These are phyloP conservation scores for Saturnia japonica DNA, from an alignment of 2,888 invertebrate species.

Conservation along the genomic window DNA sequence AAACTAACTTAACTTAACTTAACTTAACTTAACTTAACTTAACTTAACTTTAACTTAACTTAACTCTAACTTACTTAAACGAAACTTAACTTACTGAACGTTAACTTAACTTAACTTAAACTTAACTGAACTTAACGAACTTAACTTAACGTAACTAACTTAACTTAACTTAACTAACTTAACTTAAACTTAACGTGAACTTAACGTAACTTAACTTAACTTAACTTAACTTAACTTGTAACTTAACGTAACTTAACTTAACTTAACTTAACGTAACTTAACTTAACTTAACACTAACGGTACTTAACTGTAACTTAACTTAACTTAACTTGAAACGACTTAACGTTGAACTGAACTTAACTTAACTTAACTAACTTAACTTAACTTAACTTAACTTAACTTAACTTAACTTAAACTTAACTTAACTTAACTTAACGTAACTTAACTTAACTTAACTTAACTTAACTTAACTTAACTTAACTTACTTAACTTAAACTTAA, in stretches of 20 bases:
- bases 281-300: too few relatives aligned
- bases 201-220: too few relatives aligned
- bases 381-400: conserved; percentile 26
- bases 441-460: too few relatives aligned
- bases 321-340: conserved; percentile 25
- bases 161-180: conserved; percentile 29
- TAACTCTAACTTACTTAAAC: conserved; percentile 27
- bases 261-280: too few relatives aligned
- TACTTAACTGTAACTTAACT: conserved; percentile 27
- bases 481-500: conserved; percentile 25
- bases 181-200: conserved; percentile 31
- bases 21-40: too few relatives aligned
- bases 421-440: conserved; percentile 27
- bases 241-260: too few relatives aligned
- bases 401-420: conserved; percentile 27
- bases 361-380: conserved; percentile 25
- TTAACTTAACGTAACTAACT: conserved; percentile 33
- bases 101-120: too few relatives aligned
- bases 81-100: too few relatives aligned
- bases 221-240: too few relatives aligned
- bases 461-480: conserved; percentile 24
- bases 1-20: too few relatives aligned
- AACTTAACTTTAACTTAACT: conserved; percentile 34
- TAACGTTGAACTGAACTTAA: conserved; percentile 27
- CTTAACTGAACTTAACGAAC: conserved; percentile 22